Percentiles rank a stretch among this genome's conserved stretches.
These are phyloP conservation scores for Mirounga angustirostris DNA, from an alignment of 2,113 vertebrate species.

Conservation along the genomic window DNA sequence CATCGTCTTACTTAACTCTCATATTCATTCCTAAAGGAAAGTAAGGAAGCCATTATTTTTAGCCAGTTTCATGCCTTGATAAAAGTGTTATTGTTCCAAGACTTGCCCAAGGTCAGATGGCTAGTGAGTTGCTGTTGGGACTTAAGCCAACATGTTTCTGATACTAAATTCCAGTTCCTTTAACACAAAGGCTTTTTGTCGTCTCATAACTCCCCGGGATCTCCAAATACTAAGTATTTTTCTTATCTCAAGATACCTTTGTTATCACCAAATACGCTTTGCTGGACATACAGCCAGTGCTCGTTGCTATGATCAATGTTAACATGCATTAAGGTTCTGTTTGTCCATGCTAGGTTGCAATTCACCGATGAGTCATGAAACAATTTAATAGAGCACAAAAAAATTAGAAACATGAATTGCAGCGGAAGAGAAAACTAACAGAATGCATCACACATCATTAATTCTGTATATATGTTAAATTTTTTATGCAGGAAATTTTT, in stretches of 20 bases:
- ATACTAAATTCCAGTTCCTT: conserved; percentile 3
- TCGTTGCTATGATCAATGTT: background rate
- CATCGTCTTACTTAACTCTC: background rate
- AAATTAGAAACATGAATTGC: background rate
- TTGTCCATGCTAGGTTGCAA: background rate
- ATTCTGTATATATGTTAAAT: background rate
- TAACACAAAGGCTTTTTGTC: background rate
- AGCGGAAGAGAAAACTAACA: background rate
- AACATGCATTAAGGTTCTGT: background rate
- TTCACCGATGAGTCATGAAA: background rate
- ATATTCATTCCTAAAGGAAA: conserved; percentile 8
- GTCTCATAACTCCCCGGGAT: background rate
- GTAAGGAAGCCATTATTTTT: background rate
- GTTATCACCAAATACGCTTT: background rate
- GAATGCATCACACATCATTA: background rate
- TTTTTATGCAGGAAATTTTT: background rate
- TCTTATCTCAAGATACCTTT: background rate
- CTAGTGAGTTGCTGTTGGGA: background rate
- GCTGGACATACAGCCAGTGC: background rate
- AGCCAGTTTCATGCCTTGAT: background rate
- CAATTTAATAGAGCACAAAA: background rate
- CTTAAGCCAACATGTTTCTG: background rate
- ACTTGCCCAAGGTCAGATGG: background rate
- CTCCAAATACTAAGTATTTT: background rate
- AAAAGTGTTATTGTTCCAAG: background rate